phyloP scores from a whole-genome alignment of 2,888 invertebrate species.

The Sclerodermus sp. region DNA sequence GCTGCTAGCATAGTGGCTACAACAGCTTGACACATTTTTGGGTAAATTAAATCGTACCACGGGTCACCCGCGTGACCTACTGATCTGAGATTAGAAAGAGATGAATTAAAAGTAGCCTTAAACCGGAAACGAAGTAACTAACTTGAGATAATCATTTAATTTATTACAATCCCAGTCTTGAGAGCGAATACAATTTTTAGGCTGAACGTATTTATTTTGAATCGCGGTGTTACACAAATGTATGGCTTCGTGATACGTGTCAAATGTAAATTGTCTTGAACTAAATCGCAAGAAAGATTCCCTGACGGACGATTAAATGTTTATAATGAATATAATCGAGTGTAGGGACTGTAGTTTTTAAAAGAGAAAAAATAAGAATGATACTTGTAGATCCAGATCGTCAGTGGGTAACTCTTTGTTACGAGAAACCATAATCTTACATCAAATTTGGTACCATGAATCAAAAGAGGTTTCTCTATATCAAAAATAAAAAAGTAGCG shows the following conservation, averaged over 20 bases:
- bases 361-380: no score
- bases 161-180: slow-evolving; percentile 52
- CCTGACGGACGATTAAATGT: slow-evolving; percentile 40
- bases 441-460: slow-evolving; percentile 87
- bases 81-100: no score
- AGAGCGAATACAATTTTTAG: slow-evolving; percentile 26
- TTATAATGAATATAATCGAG: background rate
- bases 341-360: no score
- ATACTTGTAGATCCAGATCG: slow-evolving; percentile 86
- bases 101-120: no score
- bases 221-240: slow-evolving; percentile 84
- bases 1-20: slow-evolving; percentile 79
- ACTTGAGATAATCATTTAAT: slow-evolving; percentile 54
- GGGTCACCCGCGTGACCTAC: slow-evolving; percentile 65
- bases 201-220: slow-evolving; percentile 69
- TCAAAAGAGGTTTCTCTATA: slow-evolving; percentile 80
- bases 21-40: slow-evolving; percentile 82
- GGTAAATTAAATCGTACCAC: slow-evolving; percentile 70
- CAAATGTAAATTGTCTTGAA: slow-evolving; percentile 77
- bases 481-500: slow-evolving; percentile 27
- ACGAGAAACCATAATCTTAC: slow-evolving; percentile 88
- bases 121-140: no score
- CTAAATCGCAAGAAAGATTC: slow-evolving; percentile 86
- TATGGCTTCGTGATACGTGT: slow-evolving; percentile 80
- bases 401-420: slow-evolving; percentile 74